Evolutionary conservation across 64 coral and sea anemone species (phyloP), one percentile per base, ranked within the genome.

Genomic region (Acropora tenuis): DNA sequence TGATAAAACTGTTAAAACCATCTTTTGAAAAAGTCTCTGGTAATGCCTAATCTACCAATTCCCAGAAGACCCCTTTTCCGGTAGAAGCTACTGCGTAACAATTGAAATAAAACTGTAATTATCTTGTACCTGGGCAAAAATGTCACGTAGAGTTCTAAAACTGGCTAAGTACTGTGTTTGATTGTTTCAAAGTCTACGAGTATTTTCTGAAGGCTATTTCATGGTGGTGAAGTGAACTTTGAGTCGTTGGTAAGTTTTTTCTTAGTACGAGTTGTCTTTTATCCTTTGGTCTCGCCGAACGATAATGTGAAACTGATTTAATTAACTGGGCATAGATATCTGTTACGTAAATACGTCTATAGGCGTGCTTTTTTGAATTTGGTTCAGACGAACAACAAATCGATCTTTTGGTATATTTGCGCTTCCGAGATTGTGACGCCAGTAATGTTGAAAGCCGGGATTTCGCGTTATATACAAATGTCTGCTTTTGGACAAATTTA

Each of bases 291-390:
- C 30, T 30, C 30, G 30, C 30, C 30, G 30, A 30, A 30, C 30
- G 30, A 30, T 30, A 30, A 30, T 30, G 30, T 30, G 30, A 30
- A 30, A 30, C 30, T 30, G 79, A 8, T 43, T 57, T 81, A 81
- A 81, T 81, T 81, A 81, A 85, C 44, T 85, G 18, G 17, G 48
- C 16, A 65, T 42, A 17, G 58, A 82, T 44, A 11, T 46, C 41
- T 17, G 5, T 45, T 45, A 61, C 41, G 11, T 41, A 61, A 61
- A 60, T 9, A 20, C 8, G 18, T 15, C 68, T 17, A n/a, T 30
- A 71, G 3, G 18, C 13, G 8, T 71, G 68, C 19, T 13, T 68
- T 13, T 4, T 68, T 68, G 17, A 30, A 16, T 68, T 4, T 16
- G 3, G 11, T n/a, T 3, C 12, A 41, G 68, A 3, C 4, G 16